Evolutionary conservation across 2,888 invertebrate genomes (phyloP).

Genomic region (Drosophila helvetica): DNA sequence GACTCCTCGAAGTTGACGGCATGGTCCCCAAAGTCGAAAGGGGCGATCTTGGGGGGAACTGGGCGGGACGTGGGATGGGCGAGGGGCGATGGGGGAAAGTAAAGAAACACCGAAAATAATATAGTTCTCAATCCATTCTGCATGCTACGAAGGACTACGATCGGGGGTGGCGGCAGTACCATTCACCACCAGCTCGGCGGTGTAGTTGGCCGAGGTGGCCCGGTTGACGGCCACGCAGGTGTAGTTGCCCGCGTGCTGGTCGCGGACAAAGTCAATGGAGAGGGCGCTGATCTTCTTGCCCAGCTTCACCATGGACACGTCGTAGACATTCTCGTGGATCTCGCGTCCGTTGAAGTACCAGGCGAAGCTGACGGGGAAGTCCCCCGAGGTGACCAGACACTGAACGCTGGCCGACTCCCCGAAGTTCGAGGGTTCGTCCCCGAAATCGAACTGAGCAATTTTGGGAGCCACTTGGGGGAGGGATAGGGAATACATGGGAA

Average conservation of each 20-base stretch:
- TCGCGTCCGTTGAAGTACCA: constrained; percentile 87
- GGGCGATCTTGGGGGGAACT: constrained; percentile 91
- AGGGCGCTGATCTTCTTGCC: constrained; percentile 88
- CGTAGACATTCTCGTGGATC: constrained; percentile 84
- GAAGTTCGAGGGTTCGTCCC: constrained; percentile 87
- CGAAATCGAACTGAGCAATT: constrained; percentile 89
- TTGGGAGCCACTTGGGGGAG: constrained; percentile 88
- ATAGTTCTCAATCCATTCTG: constrained; percentile 1
- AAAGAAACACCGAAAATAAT: constrained; percentile 24
- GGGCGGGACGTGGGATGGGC: not conserved
- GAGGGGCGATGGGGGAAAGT: not conserved
- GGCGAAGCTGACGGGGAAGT: constrained; percentile 87
- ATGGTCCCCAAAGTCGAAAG: constrained; percentile 89
- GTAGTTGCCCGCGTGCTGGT: constrained; percentile 89
- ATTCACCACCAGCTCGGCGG: constrained; percentile 87
- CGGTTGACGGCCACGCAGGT: constrained; percentile 88
- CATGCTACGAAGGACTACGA: constrained; percentile 52
- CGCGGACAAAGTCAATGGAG: constrained; percentile 88
- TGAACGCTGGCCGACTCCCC: constrained; percentile 87
- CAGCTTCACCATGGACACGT: constrained; percentile 84
- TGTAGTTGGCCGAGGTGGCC: constrained; percentile 86
- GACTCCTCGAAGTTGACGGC: constrained; percentile 88
- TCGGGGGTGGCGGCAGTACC: constrained; percentile 76
- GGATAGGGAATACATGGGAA: constrained; percentile 7
- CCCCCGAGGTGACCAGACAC: constrained; percentile 87